These are phyloP conservation scores for Plectrocnemia conspersa DNA, from an alignment of 1,140 invertebrate species.

Conservation along the genomic window DNA sequence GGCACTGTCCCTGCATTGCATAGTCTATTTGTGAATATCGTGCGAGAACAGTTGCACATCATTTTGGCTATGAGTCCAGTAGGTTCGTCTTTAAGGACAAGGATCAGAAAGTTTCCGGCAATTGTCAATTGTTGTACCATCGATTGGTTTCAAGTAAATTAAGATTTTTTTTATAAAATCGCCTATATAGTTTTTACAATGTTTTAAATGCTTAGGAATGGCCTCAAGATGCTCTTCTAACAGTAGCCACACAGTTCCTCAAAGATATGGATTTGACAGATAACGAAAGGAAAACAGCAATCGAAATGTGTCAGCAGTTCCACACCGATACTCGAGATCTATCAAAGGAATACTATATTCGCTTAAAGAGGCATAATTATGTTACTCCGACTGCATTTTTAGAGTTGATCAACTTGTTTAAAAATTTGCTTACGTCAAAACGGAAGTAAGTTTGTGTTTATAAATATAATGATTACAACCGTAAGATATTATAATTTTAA, in stretches of 20 bases:
- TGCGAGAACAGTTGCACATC: constrained; percentile 89
- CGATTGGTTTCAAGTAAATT: constrained; percentile 91
- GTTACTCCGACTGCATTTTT: constrained; percentile 93
- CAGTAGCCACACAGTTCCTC: constrained; percentile 84
- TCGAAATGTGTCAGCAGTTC: constrained; percentile 87
- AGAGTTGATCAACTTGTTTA: constrained; percentile 88
- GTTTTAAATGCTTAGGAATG: constrained; percentile 60
- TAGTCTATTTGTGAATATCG: constrained; percentile 84
- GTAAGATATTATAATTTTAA: constrained; percentile 4
- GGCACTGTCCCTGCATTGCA: constrained; percentile 87
- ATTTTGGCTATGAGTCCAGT: constrained; percentile 91
- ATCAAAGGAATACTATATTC: constrained; percentile 66
- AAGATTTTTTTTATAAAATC: neutral
- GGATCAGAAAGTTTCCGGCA: constrained; percentile 89
- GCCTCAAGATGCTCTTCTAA: constrained; percentile 88
- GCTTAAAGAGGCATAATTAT: constrained; percentile 76
- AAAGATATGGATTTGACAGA: constrained; percentile 78
- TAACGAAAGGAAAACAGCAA: constrained; percentile 64
- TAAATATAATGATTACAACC: neutral
- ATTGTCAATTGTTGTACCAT: constrained; percentile 96
- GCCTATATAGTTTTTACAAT: neutral
- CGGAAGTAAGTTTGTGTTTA: constrained; percentile 55
- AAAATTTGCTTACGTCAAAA: constrained; percentile 73
- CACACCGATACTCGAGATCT: constrained; percentile 79
- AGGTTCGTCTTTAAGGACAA: constrained; percentile 76